phyloP scores from a whole-genome alignment of 2,797 vertebrate species.

The Pseudochaenichthys georgianus region DNA sequence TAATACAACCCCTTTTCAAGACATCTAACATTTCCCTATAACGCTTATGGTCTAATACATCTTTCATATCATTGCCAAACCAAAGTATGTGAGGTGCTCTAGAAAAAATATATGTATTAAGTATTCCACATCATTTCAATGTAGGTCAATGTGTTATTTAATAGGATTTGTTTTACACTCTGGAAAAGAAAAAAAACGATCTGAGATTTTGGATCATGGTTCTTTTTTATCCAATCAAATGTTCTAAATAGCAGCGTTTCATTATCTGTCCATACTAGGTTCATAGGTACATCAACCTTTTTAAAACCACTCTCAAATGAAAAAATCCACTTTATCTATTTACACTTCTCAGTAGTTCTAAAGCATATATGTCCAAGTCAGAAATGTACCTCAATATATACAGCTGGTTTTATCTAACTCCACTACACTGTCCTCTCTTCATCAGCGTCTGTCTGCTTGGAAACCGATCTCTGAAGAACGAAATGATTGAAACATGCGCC shows the following conservation, averaged over 20 bases:
- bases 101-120: conserved; percentile 4
- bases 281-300: background rate
- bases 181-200: background rate
- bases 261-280: conserved; percentile 7
- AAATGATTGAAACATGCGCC: conserved; percentile 85
- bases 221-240: background rate
- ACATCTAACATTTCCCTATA: too few species aligned
- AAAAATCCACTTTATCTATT: too few species aligned
- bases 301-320: too few species aligned
- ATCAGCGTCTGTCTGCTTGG: conserved; percentile 92
- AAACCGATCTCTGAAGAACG: conserved; percentile 89
- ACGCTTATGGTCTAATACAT: too few species aligned
- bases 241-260: background rate
- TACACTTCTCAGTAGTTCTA: too few species aligned
- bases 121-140: conserved; percentile 29
- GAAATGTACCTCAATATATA: background rate
- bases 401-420: background rate
- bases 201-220: background rate
- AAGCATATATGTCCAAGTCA: too few species aligned
- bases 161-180: background rate
- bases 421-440: background rate
- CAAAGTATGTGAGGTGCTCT: conserved; percentile 7
- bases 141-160: conserved; percentile 13
- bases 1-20: too few species aligned
- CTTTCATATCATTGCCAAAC: conserved; percentile 4